These are phyloP conservation scores for Eupithecia tripunctaria DNA, from an alignment of 2,888 invertebrate genomes.

Conservation along the genomic window DNA sequence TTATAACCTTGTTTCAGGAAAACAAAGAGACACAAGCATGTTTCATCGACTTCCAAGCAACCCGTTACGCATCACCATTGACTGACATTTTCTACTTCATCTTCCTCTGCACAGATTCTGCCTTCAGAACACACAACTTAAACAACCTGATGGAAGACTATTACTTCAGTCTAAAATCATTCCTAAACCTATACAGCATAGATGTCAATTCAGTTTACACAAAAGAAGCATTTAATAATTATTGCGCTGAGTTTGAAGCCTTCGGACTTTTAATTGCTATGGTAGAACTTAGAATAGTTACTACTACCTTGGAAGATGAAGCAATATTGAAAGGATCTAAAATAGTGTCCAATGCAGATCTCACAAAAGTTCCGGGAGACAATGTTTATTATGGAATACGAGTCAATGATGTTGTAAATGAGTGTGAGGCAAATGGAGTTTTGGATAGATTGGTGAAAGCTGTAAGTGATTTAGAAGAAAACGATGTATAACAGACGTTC, in stretches of 20 bases:
- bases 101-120: slow-evolving; percentile 67
- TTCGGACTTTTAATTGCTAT: slow-evolving; percentile 69
- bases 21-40: slow-evolving; percentile 54
- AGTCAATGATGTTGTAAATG: slow-evolving; percentile 69
- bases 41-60: slow-evolving; percentile 74
- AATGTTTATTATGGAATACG: slow-evolving; percentile 54
- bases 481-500: not conserved
- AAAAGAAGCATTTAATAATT: slow-evolving; percentile 57
- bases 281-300: slow-evolving; percentile 65
- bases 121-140: slow-evolving; percentile 65
- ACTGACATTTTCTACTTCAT: slow-evolving; percentile 70
- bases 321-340: slow-evolving; percentile 48
- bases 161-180: slow-evolving; percentile 60
- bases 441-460: slow-evolving; percentile 57
- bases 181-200: slow-evolving; percentile 58
- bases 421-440: slow-evolving; percentile 62
- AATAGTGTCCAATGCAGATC: slow-evolving; percentile 39
- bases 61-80: slow-evolving; percentile 69
- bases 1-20: slow-evolving; percentile 23
- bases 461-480: slow-evolving; percentile 39
- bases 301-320: slow-evolving; percentile 57
- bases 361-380: slow-evolving; percentile 46
- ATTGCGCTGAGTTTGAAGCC: slow-evolving; percentile 59
- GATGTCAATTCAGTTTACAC: slow-evolving; percentile 60
- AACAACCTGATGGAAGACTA: slow-evolving; percentile 59